Base-by-base conservation (phyloP, 2,113 vertebrate genomes). In the Zosterops pallidus region DNA sequence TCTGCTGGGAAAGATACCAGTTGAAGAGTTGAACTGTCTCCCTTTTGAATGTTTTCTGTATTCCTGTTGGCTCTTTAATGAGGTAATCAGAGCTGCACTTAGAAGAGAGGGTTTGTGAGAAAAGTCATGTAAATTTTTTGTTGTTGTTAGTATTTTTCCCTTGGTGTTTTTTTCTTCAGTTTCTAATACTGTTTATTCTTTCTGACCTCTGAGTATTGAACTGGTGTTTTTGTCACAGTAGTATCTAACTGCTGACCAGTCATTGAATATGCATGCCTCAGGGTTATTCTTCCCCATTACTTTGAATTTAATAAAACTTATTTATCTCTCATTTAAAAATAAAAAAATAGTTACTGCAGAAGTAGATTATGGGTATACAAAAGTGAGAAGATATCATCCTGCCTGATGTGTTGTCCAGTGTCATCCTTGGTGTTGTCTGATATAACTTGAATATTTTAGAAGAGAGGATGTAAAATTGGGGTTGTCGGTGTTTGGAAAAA, bases 351-450 rank as follows among this genome's bases (percentile, higher is more conserved):
- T 85, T 71, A 26, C 12, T 64, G 19, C 42, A 26, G n/a, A 41
- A 81, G 14, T 47, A 49, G 14, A 15, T 31, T 57, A 35, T 47
- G 19, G 18, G 1, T 67, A 12, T 55, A 56, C 2, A 6, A 7
- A 12, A 50, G 29, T 59, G 21, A 64, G 18, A 46, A 14, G n/a
- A 39, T 25, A n/a, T 42, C 5, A 9, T 59, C 9, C 41, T 75
- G 17, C 12, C 22, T 75, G 26, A 4, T 67, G 10, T 39, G 18
- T 47, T 80, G 26, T 49, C 37, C 0, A 0, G 4, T 63, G 22
- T 57, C 59, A 35, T 68, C 14, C 33, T 78, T 55, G 22, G 14
- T 75, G 23, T 24, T 78, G 11, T 46, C 42, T 79, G 28, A 35
- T 11, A 14, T 3, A 74, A 75, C 9, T 12, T 75, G 37, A 72